Conservation (phyloP, 2,888 invertebrate species). For the Phlogophora meticulosa region DNA sequence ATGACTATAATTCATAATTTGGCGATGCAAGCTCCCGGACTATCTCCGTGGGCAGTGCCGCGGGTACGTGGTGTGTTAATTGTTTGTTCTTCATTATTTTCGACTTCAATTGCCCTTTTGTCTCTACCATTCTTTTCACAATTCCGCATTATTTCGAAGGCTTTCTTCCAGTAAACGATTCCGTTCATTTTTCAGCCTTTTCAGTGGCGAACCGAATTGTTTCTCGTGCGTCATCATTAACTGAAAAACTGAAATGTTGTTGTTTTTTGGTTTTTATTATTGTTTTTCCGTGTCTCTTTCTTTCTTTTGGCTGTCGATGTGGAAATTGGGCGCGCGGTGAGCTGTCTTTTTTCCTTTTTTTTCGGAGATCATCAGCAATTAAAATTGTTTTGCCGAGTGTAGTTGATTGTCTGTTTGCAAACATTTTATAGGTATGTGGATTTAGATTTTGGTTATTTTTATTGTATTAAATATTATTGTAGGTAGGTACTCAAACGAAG, state of each 20-base stretch:
- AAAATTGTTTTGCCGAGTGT: conserved; percentile 59
- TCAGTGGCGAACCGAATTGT: conserved; percentile 84
- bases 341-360: conserved; percentile 40
- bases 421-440: not conserved
- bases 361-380: conserved; percentile 58
- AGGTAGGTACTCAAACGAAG: too few species aligned
- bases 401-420: conserved; percentile 28
- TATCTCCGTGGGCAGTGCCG: conserved; percentile 57
- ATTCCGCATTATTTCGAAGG: conserved; percentile 85
- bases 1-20: too few species aligned
- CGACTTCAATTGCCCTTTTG: conserved; percentile 91
- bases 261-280: conserved; percentile 66
- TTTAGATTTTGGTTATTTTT: not conserved
- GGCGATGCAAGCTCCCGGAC: conserved; percentile 54
- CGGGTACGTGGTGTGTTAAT: conserved; percentile 86
- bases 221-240: conserved; percentile 88
- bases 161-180: conserved; percentile 87
- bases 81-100: conserved; percentile 90
- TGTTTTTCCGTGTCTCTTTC: conserved; percentile 66
- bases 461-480: too few species aligned
- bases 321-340: conserved; percentile 62
- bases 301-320: conserved; percentile 71
- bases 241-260: conserved; percentile 68
- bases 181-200: conserved; percentile 86
- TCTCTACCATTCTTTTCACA: conserved; percentile 84